Evolutionary conservation across 2,113 vertebrate species (phyloP).

Genomic region (Peromyscus leucopus): DNA sequence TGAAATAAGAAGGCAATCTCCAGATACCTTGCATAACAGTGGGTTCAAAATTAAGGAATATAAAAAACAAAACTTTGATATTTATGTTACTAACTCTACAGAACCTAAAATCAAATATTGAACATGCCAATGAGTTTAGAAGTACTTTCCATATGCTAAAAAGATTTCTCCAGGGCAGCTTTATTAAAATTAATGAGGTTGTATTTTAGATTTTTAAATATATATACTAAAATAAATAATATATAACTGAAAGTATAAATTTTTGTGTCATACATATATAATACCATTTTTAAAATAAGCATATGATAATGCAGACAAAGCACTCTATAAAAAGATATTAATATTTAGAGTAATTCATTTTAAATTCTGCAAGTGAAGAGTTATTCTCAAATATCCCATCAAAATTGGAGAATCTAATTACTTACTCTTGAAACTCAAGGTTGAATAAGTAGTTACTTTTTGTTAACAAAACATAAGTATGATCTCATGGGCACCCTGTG

Average conservation of each 20-base stretch:
- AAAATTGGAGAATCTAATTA: constrained; percentile 7
- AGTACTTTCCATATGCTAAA: constrained; percentile 34
- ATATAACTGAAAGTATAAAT: constrained; percentile 38
- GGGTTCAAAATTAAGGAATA: neutral
- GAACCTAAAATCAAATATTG: neutral
- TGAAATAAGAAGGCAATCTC: neutral
- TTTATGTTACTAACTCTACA: constrained; percentile 46
- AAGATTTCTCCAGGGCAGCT: neutral
- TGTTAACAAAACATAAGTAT: constrained; percentile 30
- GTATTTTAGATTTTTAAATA: constrained; percentile 58
- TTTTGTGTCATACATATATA: constrained; percentile 39
- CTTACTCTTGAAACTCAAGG: neutral
- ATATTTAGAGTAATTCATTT: constrained; percentile 51
- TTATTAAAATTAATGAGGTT: constrained; percentile 21
- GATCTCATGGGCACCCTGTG: constrained; percentile 22
- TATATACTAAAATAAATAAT: constrained; percentile 47
- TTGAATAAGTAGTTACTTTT: neutral
- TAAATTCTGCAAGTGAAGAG: neutral
- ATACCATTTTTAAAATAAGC: constrained; percentile 37
- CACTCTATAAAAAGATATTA: constrained; percentile 41
- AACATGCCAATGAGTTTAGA: constrained; percentile 3
- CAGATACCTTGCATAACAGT: neutral
- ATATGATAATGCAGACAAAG: constrained; percentile 26
- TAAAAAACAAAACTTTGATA: constrained; percentile 38
- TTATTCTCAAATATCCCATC: constrained; percentile 28